Evolutionary conservation across 2,888 invertebrate species (phyloP).

Genomic region (Protophormia terraenovae): DNA sequence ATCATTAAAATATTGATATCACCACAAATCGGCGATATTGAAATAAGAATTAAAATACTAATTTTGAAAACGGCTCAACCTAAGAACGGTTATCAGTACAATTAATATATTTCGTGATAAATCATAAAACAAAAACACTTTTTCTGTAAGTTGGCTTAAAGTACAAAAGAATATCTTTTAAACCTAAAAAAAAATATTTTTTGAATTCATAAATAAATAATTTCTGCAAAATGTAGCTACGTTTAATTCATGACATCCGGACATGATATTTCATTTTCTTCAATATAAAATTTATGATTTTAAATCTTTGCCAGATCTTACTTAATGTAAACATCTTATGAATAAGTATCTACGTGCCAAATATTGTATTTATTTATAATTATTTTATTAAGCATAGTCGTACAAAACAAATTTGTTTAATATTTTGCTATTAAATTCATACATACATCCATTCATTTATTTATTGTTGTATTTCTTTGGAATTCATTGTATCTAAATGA

Average conservation of each 20-base stretch:
- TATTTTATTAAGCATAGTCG: background rate
- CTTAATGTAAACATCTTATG: background rate
- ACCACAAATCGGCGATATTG: too few relatives aligned
- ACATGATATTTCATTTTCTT: background rate
- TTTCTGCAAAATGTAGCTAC: background rate
- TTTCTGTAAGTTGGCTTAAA: too few relatives aligned
- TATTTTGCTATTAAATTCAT: slow-evolving; percentile 1
- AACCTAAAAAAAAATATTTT: too few relatives aligned
- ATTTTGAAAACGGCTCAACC: too few relatives aligned
- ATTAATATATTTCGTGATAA: too few relatives aligned
- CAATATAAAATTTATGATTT: background rate
- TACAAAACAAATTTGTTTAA: background rate
- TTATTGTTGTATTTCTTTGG: background rate
- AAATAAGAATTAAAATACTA: too few relatives aligned
- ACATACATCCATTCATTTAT: background rate
- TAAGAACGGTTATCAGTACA: too few relatives aligned
- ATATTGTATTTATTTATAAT: background rate
- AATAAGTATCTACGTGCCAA: background rate
- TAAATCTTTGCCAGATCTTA: background rate
- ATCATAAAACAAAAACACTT: too few relatives aligned
- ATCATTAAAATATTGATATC: too few relatives aligned
- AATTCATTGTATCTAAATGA: background rate
- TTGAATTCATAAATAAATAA: too few relatives aligned
- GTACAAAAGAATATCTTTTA: too few relatives aligned
- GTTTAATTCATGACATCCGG: background rate